phyloP scores from a whole-genome alignment of 2,797 vertebrate species.

The Sebastes paucispinis region DNA sequence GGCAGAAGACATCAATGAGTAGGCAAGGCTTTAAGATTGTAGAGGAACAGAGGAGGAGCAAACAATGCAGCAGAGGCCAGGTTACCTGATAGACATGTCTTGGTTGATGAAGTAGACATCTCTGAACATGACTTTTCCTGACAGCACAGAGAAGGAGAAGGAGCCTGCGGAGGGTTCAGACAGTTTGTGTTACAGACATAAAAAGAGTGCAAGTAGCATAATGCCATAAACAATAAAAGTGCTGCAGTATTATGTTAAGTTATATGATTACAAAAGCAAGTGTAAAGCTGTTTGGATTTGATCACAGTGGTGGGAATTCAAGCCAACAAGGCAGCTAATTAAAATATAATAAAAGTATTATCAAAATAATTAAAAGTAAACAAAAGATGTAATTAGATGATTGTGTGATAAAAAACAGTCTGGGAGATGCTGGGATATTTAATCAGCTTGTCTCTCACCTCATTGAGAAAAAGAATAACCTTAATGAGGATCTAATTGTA shows the following conservation, averaged over 20 bases:
- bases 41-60: not conserved
- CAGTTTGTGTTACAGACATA: not conserved
- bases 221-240: not conserved
- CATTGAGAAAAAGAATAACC: not conserved
- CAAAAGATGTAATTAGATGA: slow-evolving; percentile 1
- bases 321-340: not conserved
- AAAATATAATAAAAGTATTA: not conserved
- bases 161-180: slow-evolving; percentile 83
- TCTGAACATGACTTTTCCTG: slow-evolving; percentile 98
- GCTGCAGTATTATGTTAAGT: not conserved
- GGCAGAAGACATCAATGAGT: not conserved
- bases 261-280: not conserved
- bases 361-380: not conserved
- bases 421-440: not conserved
- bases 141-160: slow-evolving; percentile 97
- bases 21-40: not conserved
- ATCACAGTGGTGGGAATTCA: not conserved
- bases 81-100: slow-evolving; percentile 97
- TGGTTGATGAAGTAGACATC: slow-evolving; percentile 98
- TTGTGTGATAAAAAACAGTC: not conserved
- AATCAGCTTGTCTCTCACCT: slow-evolving; percentile 5
- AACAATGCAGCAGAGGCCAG: not conserved
- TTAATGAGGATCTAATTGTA: slow-evolving; percentile 29
- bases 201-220: not conserved
- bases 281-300: not conserved